These are phyloP conservation scores for Porphyrio hochstetteri DNA, from an alignment of 2,113 vertebrate genomes.

Conservation along the genomic window DNA sequence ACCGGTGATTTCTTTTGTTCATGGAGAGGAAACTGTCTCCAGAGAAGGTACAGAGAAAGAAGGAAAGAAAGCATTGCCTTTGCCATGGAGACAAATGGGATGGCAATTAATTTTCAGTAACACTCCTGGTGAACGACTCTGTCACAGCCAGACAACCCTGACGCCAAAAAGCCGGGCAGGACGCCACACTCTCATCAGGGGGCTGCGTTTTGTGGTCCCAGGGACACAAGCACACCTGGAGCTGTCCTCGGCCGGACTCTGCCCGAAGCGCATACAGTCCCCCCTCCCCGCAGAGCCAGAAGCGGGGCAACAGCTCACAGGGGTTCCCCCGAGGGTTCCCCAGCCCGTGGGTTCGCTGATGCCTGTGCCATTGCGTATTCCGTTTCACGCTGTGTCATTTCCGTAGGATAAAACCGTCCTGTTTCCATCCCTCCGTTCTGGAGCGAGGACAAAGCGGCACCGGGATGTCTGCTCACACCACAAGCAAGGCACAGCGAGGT, in stretches of 20 bases:
- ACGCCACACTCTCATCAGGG: neutral
- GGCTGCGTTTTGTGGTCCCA: neutral
- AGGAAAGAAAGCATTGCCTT: neutral
- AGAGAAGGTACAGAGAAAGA: neutral
- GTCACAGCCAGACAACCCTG: neutral
- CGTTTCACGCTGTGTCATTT: neutral
- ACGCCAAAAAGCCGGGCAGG: neutral
- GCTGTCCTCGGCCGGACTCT: neutral
- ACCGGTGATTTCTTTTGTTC: neutral
- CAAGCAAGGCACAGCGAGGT: neutral
- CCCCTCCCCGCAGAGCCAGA: neutral
- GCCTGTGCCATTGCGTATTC: neutral
- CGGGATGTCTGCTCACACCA: neutral
- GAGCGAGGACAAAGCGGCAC: neutral
- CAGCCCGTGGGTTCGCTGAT: no score
- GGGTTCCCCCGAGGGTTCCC: no score
- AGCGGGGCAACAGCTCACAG: neutral
- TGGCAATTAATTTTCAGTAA: neutral
- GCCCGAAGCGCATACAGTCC: fast-evolving
- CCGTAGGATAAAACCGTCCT: neutral
- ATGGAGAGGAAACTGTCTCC: neutral
- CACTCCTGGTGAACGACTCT: neutral
- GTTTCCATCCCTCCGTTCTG: neutral
- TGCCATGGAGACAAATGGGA: neutral
- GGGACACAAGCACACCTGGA: neutral